Conservation (phyloP, 2,797 vertebrate species). For the Staurois parvus region DNA sequence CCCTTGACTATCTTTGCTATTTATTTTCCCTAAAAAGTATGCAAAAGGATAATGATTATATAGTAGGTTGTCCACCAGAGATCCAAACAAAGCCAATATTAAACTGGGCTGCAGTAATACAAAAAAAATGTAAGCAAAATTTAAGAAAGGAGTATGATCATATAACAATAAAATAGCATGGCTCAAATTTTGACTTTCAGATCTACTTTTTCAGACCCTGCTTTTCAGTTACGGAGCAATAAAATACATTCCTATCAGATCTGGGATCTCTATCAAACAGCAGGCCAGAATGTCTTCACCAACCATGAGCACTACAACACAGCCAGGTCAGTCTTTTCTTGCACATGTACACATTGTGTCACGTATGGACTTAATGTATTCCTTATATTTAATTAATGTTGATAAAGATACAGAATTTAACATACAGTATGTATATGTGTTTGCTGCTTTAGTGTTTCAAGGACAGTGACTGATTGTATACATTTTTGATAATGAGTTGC, state of each 20-base stretch:
- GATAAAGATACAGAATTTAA: neutral
- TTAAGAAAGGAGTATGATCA: neutral
- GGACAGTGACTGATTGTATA: too few species aligned
- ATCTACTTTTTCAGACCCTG: conserved; percentile 59
- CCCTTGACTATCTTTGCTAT: too few species aligned
- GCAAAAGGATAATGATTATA: too few species aligned
- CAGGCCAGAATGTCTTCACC: conserved; percentile 49
- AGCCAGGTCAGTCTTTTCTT: conserved; percentile 73
- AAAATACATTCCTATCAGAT: conserved; percentile 43
- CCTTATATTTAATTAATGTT: neutral
- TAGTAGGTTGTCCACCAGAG: neutral
- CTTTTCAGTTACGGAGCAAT: conserved; percentile 21
- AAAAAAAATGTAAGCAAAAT: neutral
- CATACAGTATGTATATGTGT: too few species aligned
- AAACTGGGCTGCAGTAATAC: neutral
- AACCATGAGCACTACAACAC: conserved; percentile 77
- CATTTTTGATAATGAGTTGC: too few species aligned
- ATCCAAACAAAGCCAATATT: neutral
- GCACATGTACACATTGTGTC: neutral
- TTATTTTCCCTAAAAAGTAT: neutral
- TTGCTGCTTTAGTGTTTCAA: neutral
- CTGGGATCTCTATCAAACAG: neutral
- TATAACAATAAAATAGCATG: neutral
- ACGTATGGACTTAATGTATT: neutral
- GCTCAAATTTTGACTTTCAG: neutral